These are phyloP conservation scores for Bombus pyrosoma DNA, from an alignment of 1,140 invertebrate genomes.

Conservation along the genomic window DNA sequence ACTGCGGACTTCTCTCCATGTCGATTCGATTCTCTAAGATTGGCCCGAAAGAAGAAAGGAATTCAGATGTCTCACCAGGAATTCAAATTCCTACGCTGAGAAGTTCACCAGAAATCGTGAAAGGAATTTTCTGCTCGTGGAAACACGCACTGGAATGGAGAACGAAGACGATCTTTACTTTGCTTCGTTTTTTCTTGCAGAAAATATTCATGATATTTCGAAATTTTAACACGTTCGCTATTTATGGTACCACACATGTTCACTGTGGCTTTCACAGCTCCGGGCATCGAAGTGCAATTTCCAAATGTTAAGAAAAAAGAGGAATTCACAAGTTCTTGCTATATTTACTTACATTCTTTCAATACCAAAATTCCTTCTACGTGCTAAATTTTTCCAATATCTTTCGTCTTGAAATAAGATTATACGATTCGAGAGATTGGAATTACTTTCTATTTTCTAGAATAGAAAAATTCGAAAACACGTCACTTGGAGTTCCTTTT, in stretches of 20 bases:
- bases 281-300: too few species aligned
- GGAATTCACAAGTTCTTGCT: too few species aligned
- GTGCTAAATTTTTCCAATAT: too few species aligned
- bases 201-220: neutral
- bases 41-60: neutral
- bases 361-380: too few species aligned
- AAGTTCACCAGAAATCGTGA: neutral
- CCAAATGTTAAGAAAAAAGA: too few species aligned
- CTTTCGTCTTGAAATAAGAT: too few species aligned
- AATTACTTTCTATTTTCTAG: too few species aligned
- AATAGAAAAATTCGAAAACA: too few species aligned
- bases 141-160: neutral
- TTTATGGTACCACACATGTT: neutral
- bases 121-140: constrained; percentile 17
- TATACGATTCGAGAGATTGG: too few species aligned
- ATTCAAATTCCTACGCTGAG: neutral
- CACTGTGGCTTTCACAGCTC: too few species aligned
- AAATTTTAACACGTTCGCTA: neutral
- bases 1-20: neutral
- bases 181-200: neutral
- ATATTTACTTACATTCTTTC: too few species aligned
- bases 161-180: neutral
- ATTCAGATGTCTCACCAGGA: neutral
- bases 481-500: too few species aligned
- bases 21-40: constrained; percentile 4